phyloP scores from a whole-genome alignment of 2,113 vertebrate genomes.

The Beaufortia kweichowensis region DNA sequence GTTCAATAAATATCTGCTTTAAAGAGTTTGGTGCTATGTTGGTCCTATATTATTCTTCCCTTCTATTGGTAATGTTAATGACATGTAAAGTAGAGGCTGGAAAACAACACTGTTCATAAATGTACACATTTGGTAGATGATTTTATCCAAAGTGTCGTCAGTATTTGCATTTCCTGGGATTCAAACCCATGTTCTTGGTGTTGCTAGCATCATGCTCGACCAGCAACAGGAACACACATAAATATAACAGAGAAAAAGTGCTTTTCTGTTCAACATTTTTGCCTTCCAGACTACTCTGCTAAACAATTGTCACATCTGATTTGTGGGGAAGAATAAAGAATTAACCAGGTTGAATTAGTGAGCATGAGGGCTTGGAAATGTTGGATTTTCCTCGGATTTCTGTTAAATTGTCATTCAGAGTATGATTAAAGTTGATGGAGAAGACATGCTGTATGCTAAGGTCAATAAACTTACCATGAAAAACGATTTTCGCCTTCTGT shows the following conservation, averaged over 20 bases:
- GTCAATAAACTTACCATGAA: conserved; percentile 88
- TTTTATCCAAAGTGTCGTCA: too few species aligned
- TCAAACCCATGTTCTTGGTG: too few species aligned
- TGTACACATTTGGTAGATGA: background rate
- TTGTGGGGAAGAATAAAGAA: background rate
- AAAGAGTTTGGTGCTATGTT: conserved; percentile 88
- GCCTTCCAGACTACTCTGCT: background rate
- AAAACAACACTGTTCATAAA: background rate
- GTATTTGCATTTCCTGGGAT: too few species aligned
- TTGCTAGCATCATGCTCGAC: too few species aligned
- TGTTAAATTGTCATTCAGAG: conserved; percentile 64
- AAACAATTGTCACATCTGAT: background rate
- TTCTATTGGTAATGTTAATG: conserved; percentile 62
- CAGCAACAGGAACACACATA: too few species aligned
- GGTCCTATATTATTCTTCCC: conserved; percentile 78
- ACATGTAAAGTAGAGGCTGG: conserved; percentile 58
- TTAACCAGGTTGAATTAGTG: background rate
- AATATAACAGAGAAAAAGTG: background rate
- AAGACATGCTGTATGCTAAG: conserved; percentile 75
- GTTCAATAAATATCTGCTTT: conserved; percentile 87
- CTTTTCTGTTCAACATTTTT: background rate
- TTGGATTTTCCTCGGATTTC: conserved; percentile 69
- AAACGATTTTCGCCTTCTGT: conserved; percentile 12
- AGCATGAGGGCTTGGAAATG: background rate
- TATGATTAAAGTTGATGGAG: conserved; percentile 76